These are phyloP conservation scores for Palythoa grandis DNA, from an alignment of 92 coral and sea anemone species.

Conservation along the genomic window DNA sequence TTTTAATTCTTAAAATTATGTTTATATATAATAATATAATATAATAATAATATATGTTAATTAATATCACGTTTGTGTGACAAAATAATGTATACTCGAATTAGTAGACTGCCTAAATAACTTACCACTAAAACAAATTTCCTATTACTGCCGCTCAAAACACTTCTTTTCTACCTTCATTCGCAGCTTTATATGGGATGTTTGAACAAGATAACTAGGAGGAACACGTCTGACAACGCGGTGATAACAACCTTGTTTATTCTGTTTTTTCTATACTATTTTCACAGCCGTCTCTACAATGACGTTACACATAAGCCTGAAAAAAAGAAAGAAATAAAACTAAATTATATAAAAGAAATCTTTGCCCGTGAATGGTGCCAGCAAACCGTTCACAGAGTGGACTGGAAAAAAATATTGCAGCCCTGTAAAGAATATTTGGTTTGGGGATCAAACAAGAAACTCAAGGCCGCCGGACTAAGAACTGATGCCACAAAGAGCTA, in stretches of 20 bases:
- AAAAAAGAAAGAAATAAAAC: neutral
- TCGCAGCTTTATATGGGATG: slow-evolving; percentile 40
- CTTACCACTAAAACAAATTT: too few relatives aligned
- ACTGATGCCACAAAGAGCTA: slow-evolving; percentile 75
- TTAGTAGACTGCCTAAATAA: too few relatives aligned
- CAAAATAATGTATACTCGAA: too few relatives aligned
- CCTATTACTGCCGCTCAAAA: neutral
- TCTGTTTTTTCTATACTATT: neutral
- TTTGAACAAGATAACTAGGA: neutral
- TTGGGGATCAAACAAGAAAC: slow-evolving; percentile 49
- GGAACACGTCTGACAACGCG: neutral
- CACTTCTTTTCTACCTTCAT: neutral
- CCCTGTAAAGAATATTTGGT: slow-evolving; percentile 62
- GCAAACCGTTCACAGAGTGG: slow-evolving; percentile 56
- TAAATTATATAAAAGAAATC: neutral
- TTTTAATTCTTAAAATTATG: too few relatives aligned
- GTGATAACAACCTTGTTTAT: neutral
- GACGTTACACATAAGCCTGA: neutral
- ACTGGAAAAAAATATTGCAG: slow-evolving; percentile 66
- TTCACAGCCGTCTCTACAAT: neutral
- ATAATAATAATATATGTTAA: too few relatives aligned
- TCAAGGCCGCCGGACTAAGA: slow-evolving; percentile 56
- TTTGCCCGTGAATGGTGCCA: slow-evolving; percentile 74
- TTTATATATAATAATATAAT: too few relatives aligned
- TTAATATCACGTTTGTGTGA: too few relatives aligned